Conservation (phyloP, 2,888 invertebrate genomes). For the Oxyscelio sp. region DNA sequence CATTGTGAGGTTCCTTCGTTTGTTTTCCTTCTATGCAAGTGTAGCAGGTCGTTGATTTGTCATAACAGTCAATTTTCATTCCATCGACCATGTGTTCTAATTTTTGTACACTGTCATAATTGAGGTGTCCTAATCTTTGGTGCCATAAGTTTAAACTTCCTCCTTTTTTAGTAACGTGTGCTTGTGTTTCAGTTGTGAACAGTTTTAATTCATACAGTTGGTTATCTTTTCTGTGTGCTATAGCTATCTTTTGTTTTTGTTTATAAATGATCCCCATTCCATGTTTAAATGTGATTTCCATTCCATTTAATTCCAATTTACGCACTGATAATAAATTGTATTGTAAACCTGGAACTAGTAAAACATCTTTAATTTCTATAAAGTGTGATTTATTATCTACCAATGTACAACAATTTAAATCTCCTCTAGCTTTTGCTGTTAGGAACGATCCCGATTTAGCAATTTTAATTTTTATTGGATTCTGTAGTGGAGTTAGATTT, state of each 20-base stretch:
- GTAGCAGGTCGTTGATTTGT: constrained; percentile 45
- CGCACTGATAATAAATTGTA: constrained; percentile 74
- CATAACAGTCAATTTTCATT: constrained; percentile 41
- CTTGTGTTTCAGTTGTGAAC: background rate
- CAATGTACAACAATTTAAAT: background rate
- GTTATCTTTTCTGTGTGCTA: constrained; percentile 63
- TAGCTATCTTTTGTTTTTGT: constrained; percentile 41
- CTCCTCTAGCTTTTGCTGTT: constrained; percentile 15
- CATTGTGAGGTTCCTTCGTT: constrained; percentile 37
- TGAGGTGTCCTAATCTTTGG: constrained; percentile 68
- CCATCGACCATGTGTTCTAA: constrained; percentile 49
- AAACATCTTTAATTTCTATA: constrained; percentile 33
- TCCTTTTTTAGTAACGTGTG: background rate
- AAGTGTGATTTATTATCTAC: background rate
- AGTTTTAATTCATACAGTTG: background rate
- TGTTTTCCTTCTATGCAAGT: constrained; percentile 76
- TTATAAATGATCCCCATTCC: constrained; percentile 74
- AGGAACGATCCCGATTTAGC: constrained; percentile 17
- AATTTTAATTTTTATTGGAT: constrained; percentile 66
- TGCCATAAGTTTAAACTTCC: constrained; percentile 60
- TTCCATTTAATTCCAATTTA: constrained; percentile 46
- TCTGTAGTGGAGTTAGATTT: constrained; percentile 60
- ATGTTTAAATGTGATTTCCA: constrained; percentile 74
- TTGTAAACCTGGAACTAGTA: constrained; percentile 67
- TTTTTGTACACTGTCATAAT: constrained; percentile 47